These are phyloP conservation scores for Pelmatolapia mariae DNA, from an alignment of 2,113 vertebrate genomes.

Conservation along the genomic window DNA sequence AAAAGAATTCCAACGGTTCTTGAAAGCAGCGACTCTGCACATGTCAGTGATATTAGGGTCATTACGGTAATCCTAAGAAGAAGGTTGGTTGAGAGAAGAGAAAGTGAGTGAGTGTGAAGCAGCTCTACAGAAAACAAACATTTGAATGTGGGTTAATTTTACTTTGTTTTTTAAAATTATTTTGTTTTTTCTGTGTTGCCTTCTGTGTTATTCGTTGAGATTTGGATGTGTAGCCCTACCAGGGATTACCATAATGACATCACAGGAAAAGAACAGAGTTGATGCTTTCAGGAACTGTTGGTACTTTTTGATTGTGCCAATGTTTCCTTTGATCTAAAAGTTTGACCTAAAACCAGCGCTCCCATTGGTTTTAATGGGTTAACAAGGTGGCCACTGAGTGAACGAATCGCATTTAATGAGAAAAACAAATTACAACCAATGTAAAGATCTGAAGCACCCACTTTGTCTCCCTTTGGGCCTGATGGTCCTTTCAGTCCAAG, in stretches of 20 bases:
- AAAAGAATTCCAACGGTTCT: neutral
- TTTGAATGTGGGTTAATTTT: neutral
- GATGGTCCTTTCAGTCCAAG: conserved; percentile 76
- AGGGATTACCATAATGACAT: neutral
- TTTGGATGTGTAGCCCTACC: neutral
- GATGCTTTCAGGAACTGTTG: neutral
- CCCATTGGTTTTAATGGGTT: neutral
- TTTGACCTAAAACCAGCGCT: fast-evolving
- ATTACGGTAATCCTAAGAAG: neutral
- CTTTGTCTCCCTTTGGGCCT: conserved; percentile 88
- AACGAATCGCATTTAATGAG: neutral
- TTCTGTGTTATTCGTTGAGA: fast-evolving
- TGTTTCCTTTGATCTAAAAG: neutral
- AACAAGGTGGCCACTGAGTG: neutral
- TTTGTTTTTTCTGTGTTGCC: neutral
- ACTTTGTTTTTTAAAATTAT: neutral
- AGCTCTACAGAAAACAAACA: neutral
- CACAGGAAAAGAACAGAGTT: neutral
- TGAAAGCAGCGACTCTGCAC: neutral
- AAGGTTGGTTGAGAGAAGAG: neutral
- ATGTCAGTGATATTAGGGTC: neutral
- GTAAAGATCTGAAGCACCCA: conserved; percentile 33
- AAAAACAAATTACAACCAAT: neutral
- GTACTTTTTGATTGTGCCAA: neutral
- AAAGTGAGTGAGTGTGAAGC: neutral